Evolutionary conservation across 1,140 invertebrate species (phyloP).

Genomic region (Monomorium pharaonis): DNA sequence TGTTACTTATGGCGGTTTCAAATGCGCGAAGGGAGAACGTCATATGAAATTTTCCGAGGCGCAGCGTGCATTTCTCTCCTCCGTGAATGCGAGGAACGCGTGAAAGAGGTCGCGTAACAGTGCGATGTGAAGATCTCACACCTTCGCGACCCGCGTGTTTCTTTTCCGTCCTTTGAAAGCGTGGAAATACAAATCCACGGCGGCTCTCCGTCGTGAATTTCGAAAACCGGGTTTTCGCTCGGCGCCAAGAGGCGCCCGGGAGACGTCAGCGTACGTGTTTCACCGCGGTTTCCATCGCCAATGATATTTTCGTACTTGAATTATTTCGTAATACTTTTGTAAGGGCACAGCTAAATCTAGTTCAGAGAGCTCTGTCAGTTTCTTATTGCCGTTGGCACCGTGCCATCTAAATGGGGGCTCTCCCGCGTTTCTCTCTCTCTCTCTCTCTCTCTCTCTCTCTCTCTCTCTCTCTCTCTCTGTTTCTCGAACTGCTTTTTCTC

Average conservation of each 20-base stretch:
- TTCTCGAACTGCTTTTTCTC: too few relatives aligned
- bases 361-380: constrained; percentile 40
- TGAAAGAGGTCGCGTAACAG: constrained; percentile 30
- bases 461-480: neutral
- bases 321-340: constrained; percentile 26
- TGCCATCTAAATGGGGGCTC: constrained; percentile 32
- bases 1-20: constrained; percentile 24
- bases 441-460: neutral
- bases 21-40: neutral
- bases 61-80: constrained; percentile 15
- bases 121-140: constrained; percentile 12
- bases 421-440: neutral
- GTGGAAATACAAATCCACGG: constrained; percentile 30
- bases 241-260: neutral
- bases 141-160: neutral
- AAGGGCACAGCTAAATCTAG: constrained; percentile 36
- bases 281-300: neutral
- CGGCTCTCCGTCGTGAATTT: neutral
- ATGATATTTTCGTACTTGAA: constrained; percentile 45
- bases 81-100: neutral
- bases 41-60: constrained; percentile 35
- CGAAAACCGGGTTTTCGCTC: neutral
- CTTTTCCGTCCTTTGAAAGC: neutral
- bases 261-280: neutral
- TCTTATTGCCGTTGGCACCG: constrained; percentile 47